Evolutionary conservation across 2,797 vertebrate species (phyloP), one percentile per base, ranked within the genome.

Genomic region (Anabas testudineus): DNA sequence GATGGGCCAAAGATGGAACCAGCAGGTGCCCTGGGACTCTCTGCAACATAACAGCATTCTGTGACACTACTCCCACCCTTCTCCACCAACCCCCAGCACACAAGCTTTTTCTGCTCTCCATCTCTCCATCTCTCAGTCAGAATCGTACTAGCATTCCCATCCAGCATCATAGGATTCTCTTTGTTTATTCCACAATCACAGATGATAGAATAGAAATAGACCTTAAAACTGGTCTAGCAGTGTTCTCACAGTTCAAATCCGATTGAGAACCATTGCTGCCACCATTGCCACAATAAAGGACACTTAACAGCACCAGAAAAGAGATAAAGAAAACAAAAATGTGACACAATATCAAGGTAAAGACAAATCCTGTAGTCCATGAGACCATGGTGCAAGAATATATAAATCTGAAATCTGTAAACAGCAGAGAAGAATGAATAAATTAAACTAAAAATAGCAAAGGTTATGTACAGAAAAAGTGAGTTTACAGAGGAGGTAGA

Each of bases 11-110:
- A 91, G 42, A 66, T 47, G 70, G 65, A 57, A 62, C 49, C 51
- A 39, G 57, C 64, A 21, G 10, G 71, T 18, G 13, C 46, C 70
- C 28, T 24, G 88, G 60, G 88, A 79, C 62, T 46, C 73, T 82
- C 60, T 78, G 67, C 72, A 78, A 79, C 26, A 26, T 82, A 90
- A 83, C 86, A 86, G 62, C 77, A 81, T 77, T 74, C 74, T 74
- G 39, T 22, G 24, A 48, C 69, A 76, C 75, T 47, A 62, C 61
- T 47, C 36, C 58, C 45, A 2, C 49, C 49, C 42, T 9, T 22
- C 57, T 47, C 3, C 63, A 47, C 61, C 61, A 74, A 59, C 51
- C n/a, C 22, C 59, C 52, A 39, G 41, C 46, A 37, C 42, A 21
- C 18, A 49, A 68, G 46, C 12, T 24, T 42, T 16, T 30, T 48